These are phyloP conservation scores for Sarotherodon lohbergeri DNA, from an alignment of 2,113 vertebrate genomes.

Conservation along the genomic window DNA sequence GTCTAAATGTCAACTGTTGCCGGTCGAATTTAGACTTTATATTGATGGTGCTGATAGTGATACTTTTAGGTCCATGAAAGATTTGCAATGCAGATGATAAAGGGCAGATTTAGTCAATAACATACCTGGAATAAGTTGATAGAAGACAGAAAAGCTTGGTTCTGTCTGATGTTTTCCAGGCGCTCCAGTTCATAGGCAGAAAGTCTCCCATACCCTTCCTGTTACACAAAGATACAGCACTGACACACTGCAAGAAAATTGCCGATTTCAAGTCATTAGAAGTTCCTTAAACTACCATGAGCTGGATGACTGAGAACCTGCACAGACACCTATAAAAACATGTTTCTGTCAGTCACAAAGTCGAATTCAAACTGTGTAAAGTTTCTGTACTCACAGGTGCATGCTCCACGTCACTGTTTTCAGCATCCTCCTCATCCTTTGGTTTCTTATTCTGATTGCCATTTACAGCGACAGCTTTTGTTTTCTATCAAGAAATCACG, in stretches of 20 bases:
- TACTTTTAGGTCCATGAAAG: neutral
- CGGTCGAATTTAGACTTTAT: neutral
- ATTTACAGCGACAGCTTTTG: neutral
- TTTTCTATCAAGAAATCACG: neutral
- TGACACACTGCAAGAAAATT: neutral
- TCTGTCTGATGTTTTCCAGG: slow-evolving; percentile 68
- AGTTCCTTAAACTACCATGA: neutral
- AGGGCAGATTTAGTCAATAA: neutral
- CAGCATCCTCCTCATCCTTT: neutral
- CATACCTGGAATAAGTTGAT: slow-evolving; percentile 59
- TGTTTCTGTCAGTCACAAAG: neutral
- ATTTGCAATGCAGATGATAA: neutral
- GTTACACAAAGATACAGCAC: neutral
- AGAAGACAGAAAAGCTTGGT: slow-evolving; percentile 64
- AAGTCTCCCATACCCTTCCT: slow-evolving; percentile 24
- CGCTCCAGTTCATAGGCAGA: slow-evolving; percentile 68
- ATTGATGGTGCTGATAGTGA: neutral
- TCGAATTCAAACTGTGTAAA: neutral
- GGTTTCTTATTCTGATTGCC: neutral
- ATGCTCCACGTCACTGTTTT: slow-evolving; percentile 1
- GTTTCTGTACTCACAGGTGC: neutral
- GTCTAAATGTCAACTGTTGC: fast-evolving
- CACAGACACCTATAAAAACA: neutral
- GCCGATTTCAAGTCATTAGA: neutral
- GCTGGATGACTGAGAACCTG: neutral